phyloP scores from a whole-genome alignment of 2,797 vertebrate species.

The Neoniphon sammara region DNA sequence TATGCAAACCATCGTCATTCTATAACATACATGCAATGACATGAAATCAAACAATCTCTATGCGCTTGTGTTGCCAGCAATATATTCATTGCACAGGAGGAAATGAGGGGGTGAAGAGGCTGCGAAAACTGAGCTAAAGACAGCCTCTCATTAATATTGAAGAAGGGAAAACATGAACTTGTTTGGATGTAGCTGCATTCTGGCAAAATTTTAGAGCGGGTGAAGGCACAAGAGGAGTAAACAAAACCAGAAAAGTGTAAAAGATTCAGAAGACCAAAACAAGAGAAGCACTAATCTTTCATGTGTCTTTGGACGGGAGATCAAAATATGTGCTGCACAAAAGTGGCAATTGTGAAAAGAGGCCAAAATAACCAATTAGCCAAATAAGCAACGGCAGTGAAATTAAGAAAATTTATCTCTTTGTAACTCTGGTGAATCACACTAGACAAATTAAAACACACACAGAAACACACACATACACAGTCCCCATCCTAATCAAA shows the following conservation, averaged over 20 bases:
- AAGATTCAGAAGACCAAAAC: not conserved
- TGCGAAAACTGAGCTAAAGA: not conserved
- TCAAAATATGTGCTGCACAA: constrained; percentile 8
- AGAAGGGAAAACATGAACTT: constrained; percentile 22
- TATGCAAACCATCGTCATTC: not conserved
- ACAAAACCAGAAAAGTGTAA: constrained; percentile 9
- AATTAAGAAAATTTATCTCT: not conserved
- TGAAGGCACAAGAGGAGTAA: not conserved
- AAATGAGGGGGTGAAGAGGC: not conserved
- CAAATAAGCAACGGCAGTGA: not conserved
- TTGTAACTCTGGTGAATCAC: not conserved
- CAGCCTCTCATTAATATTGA: constrained; percentile 25
- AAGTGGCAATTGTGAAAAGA: constrained; percentile 8
- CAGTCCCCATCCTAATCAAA: constrained; percentile 8
- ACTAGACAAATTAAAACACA: not conserved
- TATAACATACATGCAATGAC: not conserved
- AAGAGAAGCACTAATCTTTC: not conserved
- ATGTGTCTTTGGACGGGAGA: not conserved
- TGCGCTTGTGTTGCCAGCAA: not conserved
- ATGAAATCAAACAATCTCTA: constrained; percentile 1
- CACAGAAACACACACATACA: not conserved
- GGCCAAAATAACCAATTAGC: constrained; percentile 15
- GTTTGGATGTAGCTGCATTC: not conserved
- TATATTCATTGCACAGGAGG: not conserved
- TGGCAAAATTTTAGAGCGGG: constrained; percentile 8